Percentiles rank a stretch among this genome's conserved stretches.
Conservation (phyloP, 2,113 vertebrate genomes). For the Suricata suricatta region DNA sequence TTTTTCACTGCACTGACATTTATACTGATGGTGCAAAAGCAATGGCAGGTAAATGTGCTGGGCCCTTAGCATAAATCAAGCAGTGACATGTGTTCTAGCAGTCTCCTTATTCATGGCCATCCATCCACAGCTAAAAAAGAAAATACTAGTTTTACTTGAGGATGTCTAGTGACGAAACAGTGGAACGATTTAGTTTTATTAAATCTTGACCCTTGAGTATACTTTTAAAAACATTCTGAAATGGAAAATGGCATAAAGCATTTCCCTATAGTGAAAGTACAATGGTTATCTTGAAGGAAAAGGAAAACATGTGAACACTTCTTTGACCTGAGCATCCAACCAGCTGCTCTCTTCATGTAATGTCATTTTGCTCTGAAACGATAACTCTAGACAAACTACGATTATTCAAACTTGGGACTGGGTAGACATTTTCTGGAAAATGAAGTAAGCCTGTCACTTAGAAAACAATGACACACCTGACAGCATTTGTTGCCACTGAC, state of each 20-base stretch:
- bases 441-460: neutral
- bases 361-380: neutral
- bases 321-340: neutral
- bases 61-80: neutral
- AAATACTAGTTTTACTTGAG: neutral
- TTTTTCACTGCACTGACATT: neutral
- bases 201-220: neutral
- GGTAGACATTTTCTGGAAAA: neutral
- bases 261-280: neutral
- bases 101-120: neutral
- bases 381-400: neutral
- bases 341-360: neutral
- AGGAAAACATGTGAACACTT: neutral
- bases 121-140: neutral
- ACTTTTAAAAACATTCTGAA: neutral
- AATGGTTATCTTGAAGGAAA: neutral
- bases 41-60: neutral
- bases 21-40: neutral
- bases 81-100: neutral
- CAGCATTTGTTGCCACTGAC: neutral
- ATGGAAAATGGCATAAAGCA: neutral
- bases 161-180: neutral
- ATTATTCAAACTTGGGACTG: neutral
- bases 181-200: neutral
- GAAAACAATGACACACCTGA: neutral